A percentile compares a stretch with the other conserved stretches of the same genome.
Evolutionary conservation across 2,113 vertebrate genomes (phyloP).

Genomic region (Argyrosomus japonicus): DNA sequence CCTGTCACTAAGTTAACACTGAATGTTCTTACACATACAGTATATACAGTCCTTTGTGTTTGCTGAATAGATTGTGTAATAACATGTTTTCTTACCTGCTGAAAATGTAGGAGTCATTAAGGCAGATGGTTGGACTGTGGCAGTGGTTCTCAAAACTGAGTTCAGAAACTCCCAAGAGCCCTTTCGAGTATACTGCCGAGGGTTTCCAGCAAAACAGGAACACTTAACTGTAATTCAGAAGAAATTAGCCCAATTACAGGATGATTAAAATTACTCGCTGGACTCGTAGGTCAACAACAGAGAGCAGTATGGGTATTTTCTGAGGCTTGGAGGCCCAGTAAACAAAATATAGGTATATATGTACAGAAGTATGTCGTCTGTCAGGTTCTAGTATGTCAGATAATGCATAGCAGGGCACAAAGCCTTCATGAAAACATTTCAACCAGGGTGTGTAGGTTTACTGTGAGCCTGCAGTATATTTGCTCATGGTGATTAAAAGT

Average conservation of each 20-base stretch:
- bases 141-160: not conserved
- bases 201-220: constrained; percentile 14
- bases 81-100: constrained; percentile 7
- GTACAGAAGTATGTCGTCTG: constrained; percentile 1
- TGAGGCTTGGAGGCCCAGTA: not conserved
- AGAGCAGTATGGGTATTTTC: not conserved
- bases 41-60: not conserved
- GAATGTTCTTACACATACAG: not conserved
- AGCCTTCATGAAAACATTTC: constrained; percentile 3
- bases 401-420: constrained; percentile 7
- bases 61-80: not conserved
- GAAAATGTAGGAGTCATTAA: not conserved
- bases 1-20: not conserved
- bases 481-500: constrained; percentile 44
- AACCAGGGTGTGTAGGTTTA: constrained; percentile 22
- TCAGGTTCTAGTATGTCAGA: constrained; percentile 13
- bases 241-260: constrained; percentile 37
- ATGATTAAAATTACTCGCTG: constrained; percentile 16
- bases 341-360: not conserved
- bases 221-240: constrained; percentile 15
- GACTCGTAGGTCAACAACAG: not conserved
- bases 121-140: not conserved
- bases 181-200: not conserved
- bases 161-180: not conserved
- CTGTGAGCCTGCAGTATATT: constrained; percentile 2